phyloP scores from a whole-genome alignment of 2,888 invertebrate species.

The Polymixis lichenea region DNA sequence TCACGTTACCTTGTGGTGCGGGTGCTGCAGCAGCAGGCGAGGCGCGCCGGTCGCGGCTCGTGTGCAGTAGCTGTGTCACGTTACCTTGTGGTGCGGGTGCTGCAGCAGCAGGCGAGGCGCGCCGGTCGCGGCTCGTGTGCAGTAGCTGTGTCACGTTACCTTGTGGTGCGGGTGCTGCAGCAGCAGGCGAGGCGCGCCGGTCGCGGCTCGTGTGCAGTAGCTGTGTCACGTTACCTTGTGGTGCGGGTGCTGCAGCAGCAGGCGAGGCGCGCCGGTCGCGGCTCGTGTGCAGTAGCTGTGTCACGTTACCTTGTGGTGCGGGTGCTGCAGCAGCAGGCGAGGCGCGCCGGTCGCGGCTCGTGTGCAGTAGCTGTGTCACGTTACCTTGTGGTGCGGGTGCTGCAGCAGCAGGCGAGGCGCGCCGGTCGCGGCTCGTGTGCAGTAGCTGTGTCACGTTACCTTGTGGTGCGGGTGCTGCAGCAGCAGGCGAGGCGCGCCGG shows the following conservation, averaged over 20 bases:
- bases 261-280: slow-evolving; percentile 6
- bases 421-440: slow-evolving; percentile 81
- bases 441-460: slow-evolving; percentile 30
- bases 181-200: slow-evolving; percentile 74
- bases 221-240: slow-evolving; percentile 70
- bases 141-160: slow-evolving; percentile 22
- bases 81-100: slow-evolving; percentile 71
- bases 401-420: slow-evolving; percentile 88
- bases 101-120: slow-evolving; percentile 88
- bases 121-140: slow-evolving; percentile 81
- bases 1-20: slow-evolving; percentile 73
- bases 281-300: slow-evolving; percentile 63
- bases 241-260: slow-evolving; percentile 61
- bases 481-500: slow-evolving; percentile 87
- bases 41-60: slow-evolving; percentile 4
- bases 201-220: slow-evolving; percentile 85
- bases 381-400: slow-evolving; percentile 71
- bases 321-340: slow-evolving; percentile 82
- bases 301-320: slow-evolving; percentile 70
- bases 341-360: slow-evolving; percentile 11
- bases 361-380: slow-evolving; percentile 59
- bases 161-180: slow-evolving; percentile 33
- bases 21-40: slow-evolving; percentile 15
- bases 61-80: slow-evolving; percentile 57
- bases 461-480: slow-evolving; percentile 33